These are phyloP conservation scores for Gallinago paraguaiae DNA, from an alignment of 2,113 vertebrate genomes.

Conservation along the genomic window DNA sequence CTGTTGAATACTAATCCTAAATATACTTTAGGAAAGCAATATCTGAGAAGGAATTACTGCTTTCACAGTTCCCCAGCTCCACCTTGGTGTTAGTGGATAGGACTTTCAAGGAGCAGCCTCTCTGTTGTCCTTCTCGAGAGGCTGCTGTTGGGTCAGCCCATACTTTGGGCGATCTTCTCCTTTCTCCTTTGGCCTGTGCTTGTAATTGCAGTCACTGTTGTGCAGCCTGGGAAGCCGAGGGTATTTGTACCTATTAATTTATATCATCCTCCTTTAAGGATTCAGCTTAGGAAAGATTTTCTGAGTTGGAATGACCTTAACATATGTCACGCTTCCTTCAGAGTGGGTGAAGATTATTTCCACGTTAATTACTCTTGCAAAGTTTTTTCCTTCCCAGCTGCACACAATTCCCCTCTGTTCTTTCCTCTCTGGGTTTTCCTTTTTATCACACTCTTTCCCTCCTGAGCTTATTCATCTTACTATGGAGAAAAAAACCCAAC, in stretches of 20 bases:
- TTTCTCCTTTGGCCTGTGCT: background rate
- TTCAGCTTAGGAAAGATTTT: conserved; percentile 43
- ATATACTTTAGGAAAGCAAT: background rate
- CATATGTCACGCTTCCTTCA: background rate
- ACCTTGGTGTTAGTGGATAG: fast-evolving
- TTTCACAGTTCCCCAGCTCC: background rate
- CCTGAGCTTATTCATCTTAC: background rate
- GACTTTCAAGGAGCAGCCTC: background rate
- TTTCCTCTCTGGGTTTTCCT: background rate
- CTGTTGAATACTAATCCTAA: background rate
- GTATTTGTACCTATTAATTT: conserved; percentile 8
- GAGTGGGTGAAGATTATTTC: conserved; percentile 21
- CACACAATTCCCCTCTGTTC: background rate
- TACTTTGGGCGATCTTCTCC: background rate
- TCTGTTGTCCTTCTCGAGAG: background rate
- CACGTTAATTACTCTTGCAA: background rate
- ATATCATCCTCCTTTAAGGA: background rate
- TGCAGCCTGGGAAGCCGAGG: background rate
- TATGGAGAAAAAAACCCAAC: too few species aligned
- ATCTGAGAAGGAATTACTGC: background rate
- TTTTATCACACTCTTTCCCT: background rate
- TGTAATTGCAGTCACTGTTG: background rate
- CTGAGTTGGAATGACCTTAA: background rate
- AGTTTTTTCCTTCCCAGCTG: background rate
- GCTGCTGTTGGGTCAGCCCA: fast-evolving